phyloP scores from a whole-genome alignment of 2,888 invertebrate species.

The Papilio elwesi region DNA sequence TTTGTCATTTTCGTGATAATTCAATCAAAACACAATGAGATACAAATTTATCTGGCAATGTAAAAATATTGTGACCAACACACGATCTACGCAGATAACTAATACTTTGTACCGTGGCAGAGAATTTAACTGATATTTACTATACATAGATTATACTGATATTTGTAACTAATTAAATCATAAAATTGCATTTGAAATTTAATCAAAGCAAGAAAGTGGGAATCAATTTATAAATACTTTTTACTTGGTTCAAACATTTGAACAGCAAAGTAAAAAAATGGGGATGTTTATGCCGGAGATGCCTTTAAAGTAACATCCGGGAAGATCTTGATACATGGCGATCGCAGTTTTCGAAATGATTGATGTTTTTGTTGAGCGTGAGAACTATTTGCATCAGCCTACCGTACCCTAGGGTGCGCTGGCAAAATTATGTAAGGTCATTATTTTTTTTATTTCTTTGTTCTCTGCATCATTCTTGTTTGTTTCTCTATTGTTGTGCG shows the following conservation, averaged over 20 bases:
- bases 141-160: no score
- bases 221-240: background rate
- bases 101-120: no score
- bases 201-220: background rate
- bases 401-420: slow-evolving; percentile 15
- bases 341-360: slow-evolving; percentile 3
- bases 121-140: no score
- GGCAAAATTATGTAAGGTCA: slow-evolving; percentile 19
- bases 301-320: slow-evolving; percentile 31
- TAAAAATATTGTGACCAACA: no score
- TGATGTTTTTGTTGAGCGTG: slow-evolving; percentile 9
- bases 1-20: no score
- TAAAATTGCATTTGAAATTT: background rate
- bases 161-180: background rate
- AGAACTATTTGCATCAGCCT: slow-evolving; percentile 12
- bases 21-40: no score
- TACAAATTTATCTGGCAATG: no score
- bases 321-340: slow-evolving; percentile 9
- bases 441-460: slow-evolving; percentile 20
- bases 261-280: slow-evolving; percentile 25
- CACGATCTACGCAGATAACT: no score
- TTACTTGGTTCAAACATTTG: background rate
- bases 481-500: slow-evolving; percentile 18
- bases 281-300: background rate
- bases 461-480: slow-evolving; percentile 12